A percentile compares a stretch with the other conserved stretches of the same genome.
phyloP scores from a whole-genome alignment of 2,888 invertebrate genomes.

The Macrosiphum euphorbiae region DNA sequence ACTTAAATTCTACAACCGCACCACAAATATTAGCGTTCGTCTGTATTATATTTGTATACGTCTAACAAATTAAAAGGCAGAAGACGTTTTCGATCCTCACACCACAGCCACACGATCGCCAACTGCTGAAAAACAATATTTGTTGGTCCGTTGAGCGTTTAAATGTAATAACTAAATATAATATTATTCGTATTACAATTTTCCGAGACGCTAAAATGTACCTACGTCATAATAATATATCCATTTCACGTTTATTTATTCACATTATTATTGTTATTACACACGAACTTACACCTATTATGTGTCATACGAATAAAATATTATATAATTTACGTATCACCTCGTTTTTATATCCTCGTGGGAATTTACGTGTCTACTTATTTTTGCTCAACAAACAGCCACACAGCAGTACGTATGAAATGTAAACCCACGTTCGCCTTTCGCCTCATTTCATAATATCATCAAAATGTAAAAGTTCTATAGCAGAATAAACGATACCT shows the following conservation, averaged over 20 bases:
- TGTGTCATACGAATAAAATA: neutral
- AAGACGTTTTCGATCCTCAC: neutral
- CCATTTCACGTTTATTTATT: neutral
- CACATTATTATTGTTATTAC: neutral
- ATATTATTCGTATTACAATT: neutral
- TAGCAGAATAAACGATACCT: neutral
- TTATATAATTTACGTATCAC: neutral
- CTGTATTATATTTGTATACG: neutral
- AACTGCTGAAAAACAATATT: neutral
- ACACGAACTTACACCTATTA: neutral
- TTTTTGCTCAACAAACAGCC: neutral
- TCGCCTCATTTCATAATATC: neutral
- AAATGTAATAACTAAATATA: neutral
- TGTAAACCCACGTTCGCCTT: neutral
- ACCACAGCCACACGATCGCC: neutral
- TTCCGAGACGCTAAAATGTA: neutral
- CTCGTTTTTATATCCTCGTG: neutral
- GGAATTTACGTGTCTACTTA: neutral
- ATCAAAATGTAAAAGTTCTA: neutral
- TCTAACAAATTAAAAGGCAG: neutral
- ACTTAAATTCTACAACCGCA: neutral
- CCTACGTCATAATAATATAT: neutral
- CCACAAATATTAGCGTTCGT: neutral
- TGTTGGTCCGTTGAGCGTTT: neutral
- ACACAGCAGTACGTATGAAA: neutral